Percentiles rank a stretch among this genome's conserved stretches.
Conservation (phyloP, 2,888 invertebrate genomes). For the Phengaris arion region DNA sequence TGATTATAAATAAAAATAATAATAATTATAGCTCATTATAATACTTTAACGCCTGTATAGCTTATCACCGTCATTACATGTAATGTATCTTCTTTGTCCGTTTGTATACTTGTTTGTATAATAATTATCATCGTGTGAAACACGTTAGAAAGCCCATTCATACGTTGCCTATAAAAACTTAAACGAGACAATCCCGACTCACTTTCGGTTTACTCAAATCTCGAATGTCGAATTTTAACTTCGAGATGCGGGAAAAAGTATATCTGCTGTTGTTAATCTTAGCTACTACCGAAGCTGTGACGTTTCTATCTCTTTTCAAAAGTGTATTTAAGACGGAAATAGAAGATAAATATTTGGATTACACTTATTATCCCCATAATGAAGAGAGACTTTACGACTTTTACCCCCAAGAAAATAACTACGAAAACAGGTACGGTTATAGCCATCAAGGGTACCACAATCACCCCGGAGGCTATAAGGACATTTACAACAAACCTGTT, state of each 20-base stretch:
- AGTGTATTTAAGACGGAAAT: not conserved
- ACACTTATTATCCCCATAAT: not conserved
- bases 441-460: not conserved
- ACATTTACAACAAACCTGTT: not conserved
- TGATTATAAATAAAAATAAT: not conserved
- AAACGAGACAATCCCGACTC: not conserved
- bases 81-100: not conserved
- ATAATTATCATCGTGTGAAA: not conserved
- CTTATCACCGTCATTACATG: not conserved
- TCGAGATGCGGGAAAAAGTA: not conserved
- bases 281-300: not conserved
- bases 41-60: not conserved
- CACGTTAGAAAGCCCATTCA: conserved; percentile 7
- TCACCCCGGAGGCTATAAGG: not conserved
- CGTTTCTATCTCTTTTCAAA: conserved; percentile 9
- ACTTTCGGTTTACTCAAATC: not conserved
- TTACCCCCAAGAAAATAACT: not conserved
- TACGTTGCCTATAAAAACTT: not conserved
- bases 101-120: not conserved
- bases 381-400: not conserved
- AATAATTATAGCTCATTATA: not conserved
- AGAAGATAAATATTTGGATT: not conserved
- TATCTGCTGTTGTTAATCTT: not conserved
- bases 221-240: not conserved
- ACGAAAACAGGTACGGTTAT: not conserved